These are phyloP conservation scores for Heterocephalus glaber DNA, from an alignment of 2,113 vertebrate genomes.

Conservation along the genomic window DNA sequence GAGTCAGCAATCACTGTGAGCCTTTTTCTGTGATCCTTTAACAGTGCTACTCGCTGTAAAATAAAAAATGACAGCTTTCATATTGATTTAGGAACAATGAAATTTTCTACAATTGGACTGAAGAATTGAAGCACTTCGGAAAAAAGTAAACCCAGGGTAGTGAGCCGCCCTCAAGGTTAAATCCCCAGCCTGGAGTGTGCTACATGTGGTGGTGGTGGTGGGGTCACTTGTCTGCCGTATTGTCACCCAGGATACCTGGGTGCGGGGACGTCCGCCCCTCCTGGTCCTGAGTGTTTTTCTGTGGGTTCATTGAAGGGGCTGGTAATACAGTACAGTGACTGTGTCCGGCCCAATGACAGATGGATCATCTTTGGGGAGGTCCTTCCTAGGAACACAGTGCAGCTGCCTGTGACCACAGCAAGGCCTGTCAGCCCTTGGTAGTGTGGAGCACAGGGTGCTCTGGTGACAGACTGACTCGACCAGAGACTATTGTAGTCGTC, in stretches of 20 bases:
- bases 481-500: not conserved
- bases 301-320: not conserved
- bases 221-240: not conserved
- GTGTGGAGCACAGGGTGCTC: not conserved
- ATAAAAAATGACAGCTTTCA: slow-evolving; percentile 65
- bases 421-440: not conserved
- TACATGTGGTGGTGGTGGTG: no score
- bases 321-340: not conserved
- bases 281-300: not conserved
- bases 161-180: not conserved
- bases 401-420: not conserved
- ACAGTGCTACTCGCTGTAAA: not conserved
- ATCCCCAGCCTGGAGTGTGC: not conserved
- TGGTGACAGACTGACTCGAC: not conserved
- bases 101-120: slow-evolving; percentile 30
- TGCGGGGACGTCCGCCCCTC: not conserved
- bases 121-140: not conserved
- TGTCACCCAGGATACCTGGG: not conserved
- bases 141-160: not conserved
- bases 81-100: slow-evolving; percentile 63
- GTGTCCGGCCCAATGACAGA: not conserved
- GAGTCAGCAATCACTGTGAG: not conserved
- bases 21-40: slow-evolving; percentile 38
- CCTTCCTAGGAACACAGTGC: not conserved
- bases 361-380: not conserved